phyloP scores from a whole-genome alignment of 2,888 invertebrate species.

The Cryptophagus acutangulus region DNA sequence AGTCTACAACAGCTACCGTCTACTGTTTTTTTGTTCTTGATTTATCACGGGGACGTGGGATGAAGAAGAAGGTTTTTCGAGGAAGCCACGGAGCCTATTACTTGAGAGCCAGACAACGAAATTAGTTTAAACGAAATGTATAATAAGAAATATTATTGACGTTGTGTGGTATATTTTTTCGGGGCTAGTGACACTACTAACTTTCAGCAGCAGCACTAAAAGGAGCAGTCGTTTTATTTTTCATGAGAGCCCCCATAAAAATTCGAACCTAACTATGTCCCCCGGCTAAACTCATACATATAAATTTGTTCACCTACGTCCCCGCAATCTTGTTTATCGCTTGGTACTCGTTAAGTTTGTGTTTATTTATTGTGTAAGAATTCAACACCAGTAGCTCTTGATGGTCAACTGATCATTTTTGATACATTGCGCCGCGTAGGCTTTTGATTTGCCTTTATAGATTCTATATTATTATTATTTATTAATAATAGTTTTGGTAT shows the following conservation, averaged over 20 bases:
- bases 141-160: too few relatives aligned
- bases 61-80: too few relatives aligned
- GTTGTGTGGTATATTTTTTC: too few relatives aligned
- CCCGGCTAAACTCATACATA: constrained; percentile 16
- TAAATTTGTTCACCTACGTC: constrained; percentile 21
- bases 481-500: constrained; percentile 4
- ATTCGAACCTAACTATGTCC: constrained; percentile 4
- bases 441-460: not conserved
- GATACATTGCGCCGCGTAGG: not conserved
- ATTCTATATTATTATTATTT: constrained; percentile 3
- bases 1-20: constrained; percentile 22
- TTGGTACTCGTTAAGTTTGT: constrained; percentile 8
- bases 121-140: too few relatives aligned
- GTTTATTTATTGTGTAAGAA: constrained; percentile 5
- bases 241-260: constrained; percentile 3
- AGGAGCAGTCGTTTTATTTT: constrained; percentile 3
- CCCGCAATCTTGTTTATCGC: constrained; percentile 5
- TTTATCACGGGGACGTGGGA: too few relatives aligned
- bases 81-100: too few relatives aligned
- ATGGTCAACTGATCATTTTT: not conserved
- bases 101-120: too few relatives aligned
- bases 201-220: too few relatives aligned
- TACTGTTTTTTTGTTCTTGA: constrained; percentile 14
- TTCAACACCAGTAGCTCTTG: constrained; percentile 4
- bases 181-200: too few relatives aligned